Evolutionary conservation across 1,140 invertebrate species (phyloP).

Genomic region (Drosophila kikkawai): DNA sequence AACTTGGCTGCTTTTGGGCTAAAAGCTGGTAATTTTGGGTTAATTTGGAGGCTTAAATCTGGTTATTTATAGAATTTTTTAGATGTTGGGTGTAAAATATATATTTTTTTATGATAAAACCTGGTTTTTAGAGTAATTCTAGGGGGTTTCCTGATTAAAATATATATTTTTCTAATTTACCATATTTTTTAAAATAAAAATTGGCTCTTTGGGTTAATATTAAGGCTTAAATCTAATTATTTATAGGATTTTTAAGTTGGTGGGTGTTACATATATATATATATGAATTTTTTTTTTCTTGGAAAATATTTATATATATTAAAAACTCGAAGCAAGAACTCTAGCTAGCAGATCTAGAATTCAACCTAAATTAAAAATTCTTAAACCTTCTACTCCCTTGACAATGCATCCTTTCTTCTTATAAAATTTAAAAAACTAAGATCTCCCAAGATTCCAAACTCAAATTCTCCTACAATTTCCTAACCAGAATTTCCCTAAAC

Average conservation of each 20-base stretch:
- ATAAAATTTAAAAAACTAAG: not conserved
- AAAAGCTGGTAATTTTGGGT: not conserved
- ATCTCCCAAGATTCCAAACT: not conserved
- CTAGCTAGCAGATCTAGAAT: not conserved
- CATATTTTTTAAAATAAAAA: no score
- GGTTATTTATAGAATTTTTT: not conserved
- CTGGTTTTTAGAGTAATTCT: no score
- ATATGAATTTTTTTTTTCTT: not conserved
- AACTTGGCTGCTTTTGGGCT: conserved; percentile 16
- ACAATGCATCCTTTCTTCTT: not conserved
- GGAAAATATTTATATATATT: not conserved
- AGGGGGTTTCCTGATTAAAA: no score
- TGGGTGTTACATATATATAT: not conserved
- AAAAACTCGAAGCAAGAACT: not conserved
- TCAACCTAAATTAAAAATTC: no score
- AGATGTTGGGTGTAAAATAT: not conserved
- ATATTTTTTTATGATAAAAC: not conserved
- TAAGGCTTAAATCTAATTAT: not conserved
- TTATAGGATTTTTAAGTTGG: not conserved
- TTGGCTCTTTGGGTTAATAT: not conserved
- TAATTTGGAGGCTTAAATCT: not conserved
- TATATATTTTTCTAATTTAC: not conserved
- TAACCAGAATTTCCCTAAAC: no score
- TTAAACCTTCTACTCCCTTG: no score
- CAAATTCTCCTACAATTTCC: not conserved